Percentiles rank a stretch among this genome's conserved stretches.
Conservation (phyloP, 2,113 vertebrate genomes). For the Leucopsar rothschildi region DNA sequence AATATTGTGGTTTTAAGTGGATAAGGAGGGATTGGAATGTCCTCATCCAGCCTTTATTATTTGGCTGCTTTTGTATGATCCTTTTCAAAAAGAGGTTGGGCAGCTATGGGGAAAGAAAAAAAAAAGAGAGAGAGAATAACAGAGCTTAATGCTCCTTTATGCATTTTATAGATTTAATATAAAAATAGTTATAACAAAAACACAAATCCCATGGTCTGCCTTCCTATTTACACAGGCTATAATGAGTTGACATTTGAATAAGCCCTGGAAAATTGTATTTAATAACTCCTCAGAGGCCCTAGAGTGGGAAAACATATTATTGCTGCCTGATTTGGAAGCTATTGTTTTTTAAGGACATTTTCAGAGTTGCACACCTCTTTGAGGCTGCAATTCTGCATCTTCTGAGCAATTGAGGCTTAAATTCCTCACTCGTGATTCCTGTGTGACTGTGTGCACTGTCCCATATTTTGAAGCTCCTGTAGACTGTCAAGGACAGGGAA, state of each 20-base stretch:
- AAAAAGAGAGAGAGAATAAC: neutral
- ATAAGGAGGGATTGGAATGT: constrained; percentile 54
- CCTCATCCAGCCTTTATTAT: constrained; percentile 44
- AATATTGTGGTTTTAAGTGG: constrained; percentile 49
- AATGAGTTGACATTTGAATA: constrained; percentile 19
- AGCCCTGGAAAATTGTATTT: constrained; percentile 23
- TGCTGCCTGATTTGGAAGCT: neutral
- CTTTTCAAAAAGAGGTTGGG: constrained; percentile 27
- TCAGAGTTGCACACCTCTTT: neutral
- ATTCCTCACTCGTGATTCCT: neutral
- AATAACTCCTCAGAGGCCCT: constrained; percentile 17
- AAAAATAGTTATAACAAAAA: constrained; percentile 15
- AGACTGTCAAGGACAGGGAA: neutral
- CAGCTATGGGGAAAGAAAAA: neutral
- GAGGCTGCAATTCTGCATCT: neutral
- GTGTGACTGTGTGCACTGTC: neutral
- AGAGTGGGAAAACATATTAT: neutral
- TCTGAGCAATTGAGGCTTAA: neutral
- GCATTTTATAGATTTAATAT: constrained; percentile 26
- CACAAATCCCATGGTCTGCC: neutral
- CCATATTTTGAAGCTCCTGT: neutral
- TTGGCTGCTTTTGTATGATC: constrained; percentile 36
- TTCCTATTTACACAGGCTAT: neutral
- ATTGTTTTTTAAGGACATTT: neutral
- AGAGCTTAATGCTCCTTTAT: neutral